Conservation (phyloP, 2,113 vertebrate genomes). For the Peromyscus californicus region DNA sequence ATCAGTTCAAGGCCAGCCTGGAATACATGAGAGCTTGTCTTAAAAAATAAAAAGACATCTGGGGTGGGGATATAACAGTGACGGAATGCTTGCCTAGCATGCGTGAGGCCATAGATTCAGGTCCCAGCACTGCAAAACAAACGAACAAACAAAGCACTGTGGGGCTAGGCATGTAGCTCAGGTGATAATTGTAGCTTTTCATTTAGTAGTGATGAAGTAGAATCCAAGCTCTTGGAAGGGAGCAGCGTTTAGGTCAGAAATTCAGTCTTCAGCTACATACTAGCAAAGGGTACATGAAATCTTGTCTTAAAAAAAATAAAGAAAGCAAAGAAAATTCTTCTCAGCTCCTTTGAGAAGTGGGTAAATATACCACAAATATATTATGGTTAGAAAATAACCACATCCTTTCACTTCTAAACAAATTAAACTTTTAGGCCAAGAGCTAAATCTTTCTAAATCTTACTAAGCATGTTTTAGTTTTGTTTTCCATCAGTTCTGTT, state of each 20-base stretch:
- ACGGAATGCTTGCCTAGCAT: no score
- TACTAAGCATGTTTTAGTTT: conserved; percentile 43
- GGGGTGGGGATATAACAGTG: no score
- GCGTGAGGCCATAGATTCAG: neutral
- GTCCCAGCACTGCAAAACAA: neutral
- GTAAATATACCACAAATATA: neutral
- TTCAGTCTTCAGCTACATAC: neutral
- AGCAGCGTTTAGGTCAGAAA: neutral
- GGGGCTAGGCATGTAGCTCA: neutral
- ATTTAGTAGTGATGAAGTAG: neutral
- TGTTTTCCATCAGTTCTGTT: conserved; percentile 48
- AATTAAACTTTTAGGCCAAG: conserved; percentile 1
- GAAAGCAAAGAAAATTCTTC: neutral
- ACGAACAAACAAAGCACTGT: neutral
- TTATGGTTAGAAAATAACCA: neutral
- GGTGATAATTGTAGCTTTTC: neutral
- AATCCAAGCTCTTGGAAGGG: neutral
- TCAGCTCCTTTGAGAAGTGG: conserved; percentile 39
- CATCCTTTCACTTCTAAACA: neutral
- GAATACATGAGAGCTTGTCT: neutral
- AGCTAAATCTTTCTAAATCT: conserved; percentile 24
- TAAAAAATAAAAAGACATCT: neutral
- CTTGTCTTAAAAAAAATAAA: neutral
- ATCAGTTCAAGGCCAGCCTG: neutral
- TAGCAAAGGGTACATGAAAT: neutral